Conservation (phyloP, 2,888 invertebrate genomes). For the Andrena marginata region DNA sequence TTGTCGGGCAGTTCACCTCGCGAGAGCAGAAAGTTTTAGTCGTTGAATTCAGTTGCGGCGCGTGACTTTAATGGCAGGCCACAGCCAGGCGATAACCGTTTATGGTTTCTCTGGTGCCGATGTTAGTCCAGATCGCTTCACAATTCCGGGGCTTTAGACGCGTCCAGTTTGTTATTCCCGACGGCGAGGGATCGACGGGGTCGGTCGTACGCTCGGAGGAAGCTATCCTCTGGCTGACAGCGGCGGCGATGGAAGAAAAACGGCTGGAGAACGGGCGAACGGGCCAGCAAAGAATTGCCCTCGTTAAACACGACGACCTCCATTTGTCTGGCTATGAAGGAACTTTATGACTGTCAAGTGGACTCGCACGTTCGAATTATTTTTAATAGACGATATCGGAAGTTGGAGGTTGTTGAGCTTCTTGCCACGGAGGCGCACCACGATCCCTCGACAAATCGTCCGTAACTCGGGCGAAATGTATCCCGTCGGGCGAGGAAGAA, state of each 20-base stretch:
- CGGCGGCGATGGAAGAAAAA: constrained; percentile 31
- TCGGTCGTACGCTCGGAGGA: constrained; percentile 42
- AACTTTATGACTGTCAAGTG: constrained; percentile 34
- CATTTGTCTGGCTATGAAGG: constrained; percentile 55
- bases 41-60: constrained; percentile 71
- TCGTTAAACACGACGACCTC: constrained; percentile 55
- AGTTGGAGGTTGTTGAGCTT: too few species aligned
- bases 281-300: constrained; percentile 43
- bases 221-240: constrained; percentile 23
- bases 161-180: constrained; percentile 57
- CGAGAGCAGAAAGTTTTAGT: constrained; percentile 61
- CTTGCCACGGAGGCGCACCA: too few species aligned
- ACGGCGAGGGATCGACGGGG: constrained; percentile 47
- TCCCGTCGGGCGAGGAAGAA: not conserved
- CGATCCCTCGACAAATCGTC: too few species aligned
- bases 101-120: constrained; percentile 59
- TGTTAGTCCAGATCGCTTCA: constrained; percentile 65
- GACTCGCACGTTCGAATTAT: constrained; percentile 33
- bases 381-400: constrained; percentile 30
- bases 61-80: constrained; percentile 66
- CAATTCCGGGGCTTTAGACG: constrained; percentile 58
- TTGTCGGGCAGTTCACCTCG: constrained; percentile 56
- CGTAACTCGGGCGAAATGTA: not conserved
- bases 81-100: constrained; percentile 53
- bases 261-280: constrained; percentile 17